Evolutionary conservation across 2,797 vertebrate genomes (phyloP), one percentile per base, ranked within the genome.

Genomic region (Orestias chungarensis): DNA sequence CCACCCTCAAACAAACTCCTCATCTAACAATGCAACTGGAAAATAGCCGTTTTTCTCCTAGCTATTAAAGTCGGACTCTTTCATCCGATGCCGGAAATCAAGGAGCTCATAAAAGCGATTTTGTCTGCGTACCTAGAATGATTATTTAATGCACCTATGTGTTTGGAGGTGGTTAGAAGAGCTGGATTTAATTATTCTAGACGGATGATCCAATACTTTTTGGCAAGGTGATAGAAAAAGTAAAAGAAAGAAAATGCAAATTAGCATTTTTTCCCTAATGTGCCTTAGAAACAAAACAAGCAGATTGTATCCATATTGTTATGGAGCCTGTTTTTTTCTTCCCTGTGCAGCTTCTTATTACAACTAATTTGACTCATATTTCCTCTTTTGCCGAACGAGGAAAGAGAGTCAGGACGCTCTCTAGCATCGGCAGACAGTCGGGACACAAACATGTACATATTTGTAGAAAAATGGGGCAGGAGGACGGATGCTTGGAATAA

Each of bases 301-400:
- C 38, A 1, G 10, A 7, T 6, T 25, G 23, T 15, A 47, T 70
- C 55, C 50, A 18, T 50, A 66, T 55, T 69, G 29, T 73, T 50
- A n/a, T 54, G 47, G 59, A 65, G 46, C 71, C 50, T 55, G 55
- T 52, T 49, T 68, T 71, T 73, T 70, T 52, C 38, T 40, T 73
- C 70, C 25, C 68, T 64, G 42, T 66, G 74, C 86, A 88, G 86
- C 88, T 86, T 46, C 66, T 78, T 79, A 86, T 88, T 84, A 86
- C 75, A 66, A 84, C 83, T 85, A 87, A 90, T 88, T 82, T 87
- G 86, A 89, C 83, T 86, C 86, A 84, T 82, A 87, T 83, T 91
- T 90, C 90, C 89, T 87, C 79, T 83, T 79, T 76, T 72, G 68
- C 76, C 74, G 88, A 86, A 89, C 85, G 82, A 91, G 87, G 84